Base-by-base conservation (phyloP, 2,888 invertebrate species). In the Hyposoter didymator region DNA sequence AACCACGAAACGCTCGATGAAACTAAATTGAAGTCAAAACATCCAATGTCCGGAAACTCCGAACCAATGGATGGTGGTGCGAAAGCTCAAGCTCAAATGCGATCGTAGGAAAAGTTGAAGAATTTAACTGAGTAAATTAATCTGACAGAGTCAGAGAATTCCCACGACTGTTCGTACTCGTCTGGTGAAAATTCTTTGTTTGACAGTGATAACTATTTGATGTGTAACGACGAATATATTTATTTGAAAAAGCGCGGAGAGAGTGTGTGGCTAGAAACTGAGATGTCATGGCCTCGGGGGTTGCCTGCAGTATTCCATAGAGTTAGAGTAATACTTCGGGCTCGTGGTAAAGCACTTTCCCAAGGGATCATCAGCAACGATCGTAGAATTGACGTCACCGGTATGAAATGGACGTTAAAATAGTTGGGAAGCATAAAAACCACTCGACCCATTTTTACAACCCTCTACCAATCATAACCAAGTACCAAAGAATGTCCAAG, bases 361-460 rank as follows among this genome's bases (percentile, higher is more conserved):
- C 49, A 32, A 12, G 52, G 66, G 66, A 66, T 66, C 49, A 49
- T 66, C 66, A n/a, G 35, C 45, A 19, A 22, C 19, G 52, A 8
- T 28, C 7, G n/a, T 32, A 62, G 49, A 43, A 19, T 55, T 67
- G 76, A 76, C 64, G 66, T 66, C 47, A 66, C 43, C 32, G 12
- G n/a, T 49, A 22, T 49, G 8, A 45, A 22, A 67, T 39, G 17
- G 22, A 19, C 4, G 35, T 76, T 52, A 49, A 76, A 76, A 66
- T 52, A 49, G 66, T 19, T 39, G 17, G 22, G 14, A 52, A 12
- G 22, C n/a, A 10, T 28, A 67, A 67, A 55, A 67, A 67, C 7
- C 8, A 19, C 43, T 59, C 19, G 14, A 43, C 14, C 43, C 45
- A 59, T 62, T 74, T 62, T 62, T 22, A 74, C 8, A 74, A 45